Evolutionary conservation across 2,113 vertebrate species (phyloP).

Genomic region (Myxocyprinus asiaticus): DNA sequence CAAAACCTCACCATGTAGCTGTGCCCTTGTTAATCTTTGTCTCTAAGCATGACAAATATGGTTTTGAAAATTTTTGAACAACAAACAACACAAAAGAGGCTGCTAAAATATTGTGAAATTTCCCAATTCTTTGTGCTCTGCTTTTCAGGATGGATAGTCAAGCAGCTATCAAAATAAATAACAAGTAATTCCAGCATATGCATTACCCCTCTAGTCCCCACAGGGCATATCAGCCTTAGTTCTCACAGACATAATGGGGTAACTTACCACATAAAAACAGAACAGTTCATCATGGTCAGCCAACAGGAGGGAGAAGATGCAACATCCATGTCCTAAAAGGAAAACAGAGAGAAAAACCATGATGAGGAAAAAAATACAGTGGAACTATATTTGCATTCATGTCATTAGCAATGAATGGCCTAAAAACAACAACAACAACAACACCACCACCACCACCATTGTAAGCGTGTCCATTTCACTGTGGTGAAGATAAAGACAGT

Average conservation of each 20-base stretch:
- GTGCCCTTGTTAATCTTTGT: background rate
- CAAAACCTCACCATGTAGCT: background rate
- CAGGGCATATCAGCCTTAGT: background rate
- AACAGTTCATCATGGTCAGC: background rate
- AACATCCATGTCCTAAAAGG: conserved; percentile 18
- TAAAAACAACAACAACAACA: too few species aligned
- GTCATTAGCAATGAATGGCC: conserved; percentile 10
- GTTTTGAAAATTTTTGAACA: background rate
- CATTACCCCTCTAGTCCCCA: background rate
- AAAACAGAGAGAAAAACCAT: background rate
- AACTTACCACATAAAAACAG: conserved; percentile 48
- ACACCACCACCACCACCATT: background rate
- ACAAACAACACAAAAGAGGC: too few species aligned
- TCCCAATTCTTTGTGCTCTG: too few species aligned
- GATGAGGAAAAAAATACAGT: background rate
- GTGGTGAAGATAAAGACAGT: background rate
- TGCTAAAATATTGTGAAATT: too few species aligned
- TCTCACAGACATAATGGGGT: background rate
- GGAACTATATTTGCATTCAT: background rate
- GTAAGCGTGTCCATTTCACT: too few species aligned
- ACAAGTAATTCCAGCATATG: background rate
- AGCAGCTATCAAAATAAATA: conserved; percentile 5
- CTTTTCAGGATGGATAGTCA: too few species aligned
- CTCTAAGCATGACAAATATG: background rate
- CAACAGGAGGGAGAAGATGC: background rate